Evolutionary conservation across 2,797 vertebrate species (phyloP).

Genomic region (Parotocinclus haroldoi): DNA sequence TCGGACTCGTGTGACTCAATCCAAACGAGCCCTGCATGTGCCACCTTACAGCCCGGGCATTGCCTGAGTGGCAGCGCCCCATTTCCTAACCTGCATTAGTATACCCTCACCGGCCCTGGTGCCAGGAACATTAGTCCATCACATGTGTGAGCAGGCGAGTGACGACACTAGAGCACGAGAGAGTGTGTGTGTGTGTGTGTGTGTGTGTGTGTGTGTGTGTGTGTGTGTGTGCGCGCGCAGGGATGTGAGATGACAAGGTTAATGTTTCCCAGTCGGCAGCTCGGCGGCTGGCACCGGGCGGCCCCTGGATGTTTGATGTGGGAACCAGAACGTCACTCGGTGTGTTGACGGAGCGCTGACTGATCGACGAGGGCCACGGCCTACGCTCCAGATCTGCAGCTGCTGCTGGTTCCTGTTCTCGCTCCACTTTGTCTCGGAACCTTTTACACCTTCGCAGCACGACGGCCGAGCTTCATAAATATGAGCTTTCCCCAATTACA

Average conservation of each 20-base stretch:
- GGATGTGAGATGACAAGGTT: constrained; percentile 37
- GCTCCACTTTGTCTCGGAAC: constrained; percentile 1
- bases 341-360: constrained; percentile 34
- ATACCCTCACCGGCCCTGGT: constrained; percentile 10
- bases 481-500: constrained; percentile 27
- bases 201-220: constrained; percentile 8
- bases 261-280: constrained; percentile 47
- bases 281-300: constrained; percentile 5
- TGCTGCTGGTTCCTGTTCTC: neutral
- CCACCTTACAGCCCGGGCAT: neutral
- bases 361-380: constrained; percentile 28
- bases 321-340: constrained; percentile 15
- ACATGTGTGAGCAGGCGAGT: constrained; percentile 16
- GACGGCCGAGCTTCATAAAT: constrained; percentile 24
- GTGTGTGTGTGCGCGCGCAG: neutral
- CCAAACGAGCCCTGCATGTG: neutral
- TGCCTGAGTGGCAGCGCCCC: constrained; percentile 11
- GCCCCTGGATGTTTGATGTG: constrained; percentile 42
- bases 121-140: constrained; percentile 25
- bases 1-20: no score
- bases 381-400: constrained; percentile 19
- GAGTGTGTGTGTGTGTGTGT: constrained; percentile 8
- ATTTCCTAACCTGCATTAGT: constrained; percentile 29
- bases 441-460: constrained; percentile 15
- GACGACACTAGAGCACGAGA: constrained; percentile 25